Conservation (phyloP, 1,140 invertebrate genomes). For the Steinernema khuongi region DNA sequence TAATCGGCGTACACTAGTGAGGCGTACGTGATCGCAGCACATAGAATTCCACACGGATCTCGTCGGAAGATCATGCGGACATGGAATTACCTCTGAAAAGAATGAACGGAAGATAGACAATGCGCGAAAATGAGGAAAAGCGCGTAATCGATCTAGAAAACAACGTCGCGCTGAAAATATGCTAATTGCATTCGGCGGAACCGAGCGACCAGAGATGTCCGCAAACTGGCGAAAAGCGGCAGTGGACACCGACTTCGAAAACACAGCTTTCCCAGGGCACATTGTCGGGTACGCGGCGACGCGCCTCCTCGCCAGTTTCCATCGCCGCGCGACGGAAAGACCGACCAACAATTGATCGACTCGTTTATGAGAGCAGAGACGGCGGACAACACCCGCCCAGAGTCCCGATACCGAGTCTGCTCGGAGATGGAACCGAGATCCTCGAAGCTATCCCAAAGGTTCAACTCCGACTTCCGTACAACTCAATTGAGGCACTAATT, state of each 20-base stretch:
- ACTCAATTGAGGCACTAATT: no score
- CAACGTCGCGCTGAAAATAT: not conserved
- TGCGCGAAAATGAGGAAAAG: not conserved
- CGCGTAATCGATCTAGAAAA: not conserved
- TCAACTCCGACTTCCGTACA: no score
- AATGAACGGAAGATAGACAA: not conserved
- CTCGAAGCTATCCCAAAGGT: no score
- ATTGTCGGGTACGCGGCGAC: not conserved
- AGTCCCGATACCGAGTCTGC: no score
- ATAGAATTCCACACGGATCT: constrained; percentile 81
- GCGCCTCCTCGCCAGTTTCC: not conserved
- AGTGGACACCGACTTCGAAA: not conserved
- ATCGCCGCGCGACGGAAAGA: not conserved
- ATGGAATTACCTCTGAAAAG: constrained; percentile 26
- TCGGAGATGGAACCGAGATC: no score
- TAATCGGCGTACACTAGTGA: constrained; percentile 84
- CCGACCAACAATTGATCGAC: constrained; percentile 4
- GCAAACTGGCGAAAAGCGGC: not conserved
- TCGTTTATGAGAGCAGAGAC: constrained; percentile 4
- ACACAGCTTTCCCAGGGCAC: not conserved
- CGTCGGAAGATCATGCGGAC: constrained; percentile 64
- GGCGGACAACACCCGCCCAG: no score
- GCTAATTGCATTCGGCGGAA: not conserved
- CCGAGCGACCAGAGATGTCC: not conserved
- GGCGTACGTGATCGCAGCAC: constrained; percentile 75